These are phyloP conservation scores for Chionodraco myersi DNA, from an alignment of 2,113 vertebrate genomes.

Conservation along the genomic window DNA sequence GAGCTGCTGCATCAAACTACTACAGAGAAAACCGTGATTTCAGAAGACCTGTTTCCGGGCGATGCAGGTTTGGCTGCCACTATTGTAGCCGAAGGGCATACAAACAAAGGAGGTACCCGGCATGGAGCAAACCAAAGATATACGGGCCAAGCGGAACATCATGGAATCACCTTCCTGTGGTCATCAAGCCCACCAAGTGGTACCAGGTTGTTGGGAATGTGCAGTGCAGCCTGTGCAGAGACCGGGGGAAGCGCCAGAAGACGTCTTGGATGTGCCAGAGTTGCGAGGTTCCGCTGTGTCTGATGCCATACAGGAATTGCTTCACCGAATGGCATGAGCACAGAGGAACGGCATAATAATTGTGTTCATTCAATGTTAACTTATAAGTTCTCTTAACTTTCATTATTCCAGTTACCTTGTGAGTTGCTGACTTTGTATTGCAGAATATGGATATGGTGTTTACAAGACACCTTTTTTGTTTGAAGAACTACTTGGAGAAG, in stretches of 20 bases:
- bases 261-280: constrained; percentile 38
- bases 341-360: not conserved
- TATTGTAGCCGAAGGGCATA: not conserved
- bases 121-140: not conserved
- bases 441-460: not conserved
- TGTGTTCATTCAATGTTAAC: not conserved
- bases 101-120: not conserved
- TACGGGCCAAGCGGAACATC: not conserved
- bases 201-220: constrained; percentile 1
- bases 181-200: constrained; percentile 24
- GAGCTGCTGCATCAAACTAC: not conserved
- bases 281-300: constrained; percentile 17
- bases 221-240: constrained; percentile 14
- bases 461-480: not conserved
- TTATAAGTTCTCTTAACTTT: not conserved
- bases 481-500: not conserved
- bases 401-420: not conserved
- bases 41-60: not conserved
- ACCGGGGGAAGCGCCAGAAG: not conserved
- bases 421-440: not conserved
- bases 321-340: constrained; percentile 23
- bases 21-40: not conserved
- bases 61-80: not conserved
- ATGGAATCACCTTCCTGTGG: constrained; percentile 14
- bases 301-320: constrained; percentile 25